These are phyloP conservation scores for Stegodyphus dumicola DNA, from an alignment of 1,140 invertebrate genomes.

Conservation along the genomic window DNA sequence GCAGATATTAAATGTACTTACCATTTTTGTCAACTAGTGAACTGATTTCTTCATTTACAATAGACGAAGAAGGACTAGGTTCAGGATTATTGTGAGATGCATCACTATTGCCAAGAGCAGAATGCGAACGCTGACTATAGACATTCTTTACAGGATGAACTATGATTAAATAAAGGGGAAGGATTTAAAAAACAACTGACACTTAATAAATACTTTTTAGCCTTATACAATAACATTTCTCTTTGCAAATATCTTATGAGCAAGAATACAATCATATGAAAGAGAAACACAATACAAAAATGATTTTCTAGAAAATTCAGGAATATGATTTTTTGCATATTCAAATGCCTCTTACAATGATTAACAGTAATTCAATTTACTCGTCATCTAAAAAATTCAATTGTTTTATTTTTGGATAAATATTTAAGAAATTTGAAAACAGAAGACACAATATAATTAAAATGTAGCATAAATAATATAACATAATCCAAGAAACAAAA, in stretches of 20 bases:
- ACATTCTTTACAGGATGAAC: constrained; percentile 52
- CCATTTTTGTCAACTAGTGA: constrained; percentile 46
- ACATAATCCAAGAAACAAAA: no score
- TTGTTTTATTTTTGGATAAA: no score
- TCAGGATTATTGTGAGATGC: constrained; percentile 41
- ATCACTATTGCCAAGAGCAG: neutral
- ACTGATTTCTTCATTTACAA: constrained; percentile 41
- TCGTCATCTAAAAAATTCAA: no score
- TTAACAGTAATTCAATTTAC: no score
- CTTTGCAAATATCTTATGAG: no score
- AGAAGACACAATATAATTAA: no score
- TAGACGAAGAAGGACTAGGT: constrained; percentile 52
- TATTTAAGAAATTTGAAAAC: no score
- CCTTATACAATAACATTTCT: no score
- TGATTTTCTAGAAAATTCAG: neutral
- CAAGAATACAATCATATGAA: no score
- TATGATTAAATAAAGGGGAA: neutral
- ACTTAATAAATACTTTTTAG: no score
- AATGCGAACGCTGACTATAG: constrained; percentile 52
- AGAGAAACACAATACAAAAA: neutral
- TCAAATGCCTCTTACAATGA: neutral
- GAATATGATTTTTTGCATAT: neutral
- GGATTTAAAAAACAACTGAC: no score
- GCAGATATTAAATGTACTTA: neutral
- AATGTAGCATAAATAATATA: no score